Base-by-base conservation (phyloP, 2,888 invertebrate species). In the Caenorhabditis angaria region DNA sequence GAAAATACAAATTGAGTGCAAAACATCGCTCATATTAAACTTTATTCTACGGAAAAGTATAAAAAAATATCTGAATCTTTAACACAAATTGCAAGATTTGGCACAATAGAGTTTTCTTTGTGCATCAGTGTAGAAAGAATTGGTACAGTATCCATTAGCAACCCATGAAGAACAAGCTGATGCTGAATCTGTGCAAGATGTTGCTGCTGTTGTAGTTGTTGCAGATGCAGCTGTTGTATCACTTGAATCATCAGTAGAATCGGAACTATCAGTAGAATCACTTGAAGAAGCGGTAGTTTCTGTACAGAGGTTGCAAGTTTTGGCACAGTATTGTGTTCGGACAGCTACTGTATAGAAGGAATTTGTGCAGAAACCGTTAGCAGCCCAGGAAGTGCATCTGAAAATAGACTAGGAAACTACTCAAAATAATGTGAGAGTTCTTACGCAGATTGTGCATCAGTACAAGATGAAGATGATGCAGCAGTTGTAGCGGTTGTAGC, bases 101-200 rank as follows among this genome's bases (percentile, higher is more conserved):
- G 67, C 67, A 41, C 67, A 67, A 18, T 67, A 62, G 4, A 27
- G 18, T 41, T 57, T 62, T 18, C 67, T 18, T 32, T 67, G 62
- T 2, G 57, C 67, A 14, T 59, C 20, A 0, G 67, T 62, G 54
- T 67, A 67, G 62, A 67, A 67, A 1, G 27, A 27, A 54, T 67
- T 67, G 18, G 28, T 53, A 25, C 67, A 67, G 62, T 62, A 67
- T 20, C 67, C 67, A 62, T 67, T 67, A 20, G 62, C 53, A 53
- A 62, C 58, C 41, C 41, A 41, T 41, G 41, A 6, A 10, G 41
- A 6, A 18, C 41, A 41, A 41, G 41, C 41, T 10, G 41, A 41
- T 14, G 41, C 41, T 12, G 41, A 41, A 18, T 41, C 41, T 2
- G 41, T 12, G 41, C 41, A 41, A 5, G 41, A 41, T 20, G 63